Evolutionary conservation across 2,797 vertebrate genomes (phyloP), one percentile per base, ranked within the genome.

Genomic region (Coendou prehensilis): DNA sequence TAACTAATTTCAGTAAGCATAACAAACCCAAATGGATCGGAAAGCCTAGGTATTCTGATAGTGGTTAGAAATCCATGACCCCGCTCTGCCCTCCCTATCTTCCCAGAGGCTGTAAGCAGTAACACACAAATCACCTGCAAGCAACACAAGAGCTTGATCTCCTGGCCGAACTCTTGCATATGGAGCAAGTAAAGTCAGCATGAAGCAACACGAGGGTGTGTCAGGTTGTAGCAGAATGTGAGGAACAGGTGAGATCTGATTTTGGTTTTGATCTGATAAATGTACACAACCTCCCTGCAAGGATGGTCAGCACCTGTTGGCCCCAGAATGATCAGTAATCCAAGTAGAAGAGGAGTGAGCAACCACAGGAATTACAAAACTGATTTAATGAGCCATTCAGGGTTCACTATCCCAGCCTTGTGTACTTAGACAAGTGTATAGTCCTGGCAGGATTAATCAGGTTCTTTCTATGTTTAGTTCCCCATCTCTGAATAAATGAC

Each of bases 1-100:
- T 47, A 75, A 37, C n/a, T 86, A 63, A n/a, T 81, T 88, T 67
- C 88, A 95, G 82, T 41, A 52, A 93, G 50, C 37, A 63, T 50
- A 86, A 33, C n/a, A 75, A 67, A 69, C 45, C 52, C 41, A 89
- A 92, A 61, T 20, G 47, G 41, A 50, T 76, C 69, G 82, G 73
- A 87, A 90, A 93, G 52, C 13, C 10, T 47, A 37, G 45, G 30
- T 4, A 0, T 96, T 93, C 76, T 75, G 75, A 83, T 17, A n/a
- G 33, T 50, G 26, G 89, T 89, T 92, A 75, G 45, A 85, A n/a
- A n/a, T 61, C 57, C 2, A 11, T 89, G 47, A 71, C 45, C 52
- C 59, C 47, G 15, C 11, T 59, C 14, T 33, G 9, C 10, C n/a
- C 45, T 37, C 56, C 15, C 63, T 79, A 56, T 61, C 20, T 89